Conservation (phyloP, 2,888 invertebrate species). For the Lycocerus yunnanus region DNA sequence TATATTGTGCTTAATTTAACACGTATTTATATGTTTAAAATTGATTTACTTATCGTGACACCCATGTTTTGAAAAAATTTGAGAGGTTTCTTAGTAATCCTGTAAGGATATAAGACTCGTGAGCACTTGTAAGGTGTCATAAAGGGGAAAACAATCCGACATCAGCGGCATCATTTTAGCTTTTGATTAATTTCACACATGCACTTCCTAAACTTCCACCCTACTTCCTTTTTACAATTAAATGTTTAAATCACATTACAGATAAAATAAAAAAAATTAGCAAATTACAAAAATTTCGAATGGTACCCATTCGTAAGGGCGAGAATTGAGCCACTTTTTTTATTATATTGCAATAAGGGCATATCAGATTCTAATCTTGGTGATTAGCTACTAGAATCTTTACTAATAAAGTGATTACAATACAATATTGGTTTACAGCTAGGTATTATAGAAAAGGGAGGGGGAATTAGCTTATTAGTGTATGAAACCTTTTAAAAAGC, state of each 20-base stretch:
- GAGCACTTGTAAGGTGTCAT: conserved; percentile 43
- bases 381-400: conserved; percentile 11
- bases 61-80: conserved; percentile 18
- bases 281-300: not conserved
- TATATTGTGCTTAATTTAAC: not conserved
- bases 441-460: conserved; percentile 33
- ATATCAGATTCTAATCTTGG: not conserved
- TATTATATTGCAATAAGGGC: not conserved
- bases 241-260: not conserved
- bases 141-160: conserved; percentile 42
- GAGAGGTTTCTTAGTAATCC: conserved; percentile 49
- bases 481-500: conserved; percentile 48
- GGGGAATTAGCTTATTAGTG: conserved; percentile 49
- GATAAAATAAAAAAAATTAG: not conserved
- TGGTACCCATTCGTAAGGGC: not conserved
- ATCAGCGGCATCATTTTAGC: conserved; percentile 27
- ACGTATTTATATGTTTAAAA: not conserved
- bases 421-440: conserved; percentile 25
- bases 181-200: conserved; percentile 18
- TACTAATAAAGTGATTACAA: conserved; percentile 25
- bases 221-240: conserved; percentile 5
- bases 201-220: conserved; percentile 21
- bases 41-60: conserved; percentile 13
- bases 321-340: not conserved
- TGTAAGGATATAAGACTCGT: conserved; percentile 46